These are phyloP conservation scores for Wasmannia auropunctata DNA, from an alignment of 1,140 invertebrate species.

Conservation along the genomic window DNA sequence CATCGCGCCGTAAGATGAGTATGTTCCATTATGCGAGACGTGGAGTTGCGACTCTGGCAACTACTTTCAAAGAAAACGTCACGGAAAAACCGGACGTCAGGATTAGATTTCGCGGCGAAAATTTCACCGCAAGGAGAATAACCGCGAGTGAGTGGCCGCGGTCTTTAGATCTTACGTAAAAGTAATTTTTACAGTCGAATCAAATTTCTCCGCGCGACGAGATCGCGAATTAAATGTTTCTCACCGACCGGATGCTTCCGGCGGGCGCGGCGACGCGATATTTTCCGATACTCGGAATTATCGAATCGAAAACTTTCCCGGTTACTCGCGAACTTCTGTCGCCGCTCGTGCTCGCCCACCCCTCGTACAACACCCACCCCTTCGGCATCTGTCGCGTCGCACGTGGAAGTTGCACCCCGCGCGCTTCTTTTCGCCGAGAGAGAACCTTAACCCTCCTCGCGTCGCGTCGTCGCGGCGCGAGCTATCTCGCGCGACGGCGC, in stretches of 20 bases:
- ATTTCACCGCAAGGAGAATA: not conserved
- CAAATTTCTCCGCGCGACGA: not conserved
- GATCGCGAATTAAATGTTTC: conserved; percentile 22
- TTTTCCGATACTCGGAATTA: conserved; percentile 42
- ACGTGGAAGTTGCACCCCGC: conserved; percentile 34
- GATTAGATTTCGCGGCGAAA: not conserved
- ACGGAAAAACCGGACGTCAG: not conserved
- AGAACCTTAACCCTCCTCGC: not conserved
- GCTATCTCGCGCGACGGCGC: conserved; percentile 29
- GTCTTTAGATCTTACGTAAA: not conserved
- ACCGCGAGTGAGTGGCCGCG: too few species aligned
- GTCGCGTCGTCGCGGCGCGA: conserved; percentile 21
- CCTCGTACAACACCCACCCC: not conserved
- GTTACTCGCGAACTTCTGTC: conserved; percentile 33
- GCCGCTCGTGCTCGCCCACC: conserved; percentile 7
- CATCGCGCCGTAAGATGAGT: not conserved
- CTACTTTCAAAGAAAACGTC: not conserved
- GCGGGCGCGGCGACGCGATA: not conserved
- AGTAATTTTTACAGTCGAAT: not conserved
- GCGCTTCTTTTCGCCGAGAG: conserved; percentile 10
- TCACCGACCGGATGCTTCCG: not conserved
- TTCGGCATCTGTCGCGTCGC: not conserved
- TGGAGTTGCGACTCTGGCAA: not conserved
- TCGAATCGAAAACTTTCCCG: conserved; percentile 43
- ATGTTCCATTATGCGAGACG: conserved; percentile 31